Evolutionary conservation across 1,140 invertebrate genomes (phyloP).

Genomic region (Conopomorpha cramerella): DNA sequence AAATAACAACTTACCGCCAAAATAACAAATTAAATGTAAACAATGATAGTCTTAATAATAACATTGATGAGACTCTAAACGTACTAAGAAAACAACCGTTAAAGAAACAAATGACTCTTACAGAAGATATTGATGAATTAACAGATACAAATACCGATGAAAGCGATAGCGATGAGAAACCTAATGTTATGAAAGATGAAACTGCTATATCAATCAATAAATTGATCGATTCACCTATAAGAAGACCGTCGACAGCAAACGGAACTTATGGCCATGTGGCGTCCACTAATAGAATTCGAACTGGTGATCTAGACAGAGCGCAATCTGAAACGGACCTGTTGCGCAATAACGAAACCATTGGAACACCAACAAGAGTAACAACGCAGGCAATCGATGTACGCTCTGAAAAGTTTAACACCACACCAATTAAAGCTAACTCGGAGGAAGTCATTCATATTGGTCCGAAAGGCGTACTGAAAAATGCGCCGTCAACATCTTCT

Average conservation of each 20-base stretch:
- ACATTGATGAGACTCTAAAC: too few species aligned
- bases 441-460: slow-evolving; percentile 28
- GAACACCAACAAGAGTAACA: too few species aligned
- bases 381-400: background rate
- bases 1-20: too few species aligned
- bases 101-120: too few species aligned
- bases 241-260: slow-evolving; percentile 15
- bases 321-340: slow-evolving; percentile 4
- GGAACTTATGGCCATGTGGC: slow-evolving; percentile 7
- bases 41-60: too few species aligned
- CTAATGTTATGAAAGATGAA: too few species aligned
- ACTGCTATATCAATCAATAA: slow-evolving; percentile 26
- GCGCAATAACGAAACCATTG: too few species aligned
- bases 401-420: slow-evolving; percentile 5
- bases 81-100: too few species aligned
- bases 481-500: slow-evolving; percentile 49
- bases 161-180: slow-evolving; percentile 16
- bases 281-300: slow-evolving; percentile 7
- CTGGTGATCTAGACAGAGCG: slow-evolving; percentile 4
- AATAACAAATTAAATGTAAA: too few species aligned
- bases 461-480: slow-evolving; percentile 62
- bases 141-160: slow-evolving; percentile 10
- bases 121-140: too few species aligned
- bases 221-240: slow-evolving; percentile 32
- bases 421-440: slow-evolving; percentile 21